Base-by-base conservation (phyloP, 2,113 vertebrate genomes). In the Anhinga anhinga region DNA sequence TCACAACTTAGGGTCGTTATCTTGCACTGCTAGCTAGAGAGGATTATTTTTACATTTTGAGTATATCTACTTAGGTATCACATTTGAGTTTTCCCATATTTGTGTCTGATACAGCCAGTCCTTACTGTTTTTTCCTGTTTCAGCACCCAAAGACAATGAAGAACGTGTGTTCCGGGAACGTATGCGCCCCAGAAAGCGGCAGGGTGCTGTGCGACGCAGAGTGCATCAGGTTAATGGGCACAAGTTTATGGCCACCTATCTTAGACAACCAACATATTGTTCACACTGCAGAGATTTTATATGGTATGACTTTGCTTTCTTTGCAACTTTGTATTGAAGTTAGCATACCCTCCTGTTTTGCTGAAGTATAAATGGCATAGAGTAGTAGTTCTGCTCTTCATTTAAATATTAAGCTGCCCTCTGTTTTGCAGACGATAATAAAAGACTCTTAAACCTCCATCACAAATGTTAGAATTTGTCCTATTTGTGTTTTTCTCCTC, bases 231-330 rank as follows among this genome's bases (percentile, higher is more conserved):
- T 99, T 93, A 99, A 99, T 9, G 99, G 99, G 44, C 99, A 99
- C 98, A 99, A 99, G 98, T 99, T 99, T 89, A 99, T 99, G 99
- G 99, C 99, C 97, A 99, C 99, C 88, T 99, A 99, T 85, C 98
- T 99, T 98, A 98, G 99, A 96, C 99, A 99, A 36, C 99, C 99
- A 62, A 99, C 99, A 4, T 99, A 99, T 49, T 99, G 99, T 97
- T 99, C 99, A 1, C 99, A 99, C 96, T 99, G 99, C 98, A 98
- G 99, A 97, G 99, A 99, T 93, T 99, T 99, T 93, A 99, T 99
- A 98, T 99, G 99, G 99, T 99, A 98, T 93, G 98, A 17, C 50
- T 86, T 90, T 15, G 27, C 79, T 81, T 74, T 77, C 73, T 20
- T 82, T 80, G 73, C 27, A 27, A 0, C 38, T 58, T 44, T 19